Evolutionary conservation across 2,888 invertebrate genomes (phyloP), one percentile per base, ranked within the genome.

Genomic region (Oscheius sp.): DNA sequence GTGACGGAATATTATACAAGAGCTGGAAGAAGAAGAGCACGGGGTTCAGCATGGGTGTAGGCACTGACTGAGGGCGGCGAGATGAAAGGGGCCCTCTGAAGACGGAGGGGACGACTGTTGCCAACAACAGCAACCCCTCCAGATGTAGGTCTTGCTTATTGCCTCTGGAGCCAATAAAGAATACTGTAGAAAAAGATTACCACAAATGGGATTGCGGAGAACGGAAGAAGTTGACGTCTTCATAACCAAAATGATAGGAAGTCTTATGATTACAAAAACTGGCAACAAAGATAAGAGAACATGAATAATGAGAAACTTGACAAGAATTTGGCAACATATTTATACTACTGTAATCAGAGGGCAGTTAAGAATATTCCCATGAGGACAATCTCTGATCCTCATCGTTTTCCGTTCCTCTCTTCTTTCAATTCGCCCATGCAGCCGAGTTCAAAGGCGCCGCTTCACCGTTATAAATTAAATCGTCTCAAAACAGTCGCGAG

Each of bases 21-120:
- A 82, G 69, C 72, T 82, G 82, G 13, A 82, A 75, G 52, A 82
- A 78, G 58, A 80, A 79, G 29, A 80, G 69, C 49, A 45, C 25
- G 29, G 69, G 35, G 35, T 59, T 35, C 52, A 71, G 52, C 71
- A 71, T 71, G n/a, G 52, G 53, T 41, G 55, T 52, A 53, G 52
- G 66, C 49, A 52, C 43, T 23, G 43, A 43, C 43, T 43, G 43
- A 43, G 61, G 61, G 52, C 52, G 66, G 52, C 49, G 35, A 66
- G 66, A 66, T 66, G 52, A 66, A 66, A 66, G 66, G 66, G 43
- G 27, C 66, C 35, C 52, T 52, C 52, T 66, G 66, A 66, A 66
- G 66, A 66, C 66, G 66, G 29, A 35, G 52, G 66, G 12, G 66
- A 27, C 66, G 66, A 66, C 66, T 66, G 66, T 66, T 66, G 66